Evolutionary conservation across 2,888 invertebrate genomes (phyloP).

Genomic region (Sepiola atlantica): DNA sequence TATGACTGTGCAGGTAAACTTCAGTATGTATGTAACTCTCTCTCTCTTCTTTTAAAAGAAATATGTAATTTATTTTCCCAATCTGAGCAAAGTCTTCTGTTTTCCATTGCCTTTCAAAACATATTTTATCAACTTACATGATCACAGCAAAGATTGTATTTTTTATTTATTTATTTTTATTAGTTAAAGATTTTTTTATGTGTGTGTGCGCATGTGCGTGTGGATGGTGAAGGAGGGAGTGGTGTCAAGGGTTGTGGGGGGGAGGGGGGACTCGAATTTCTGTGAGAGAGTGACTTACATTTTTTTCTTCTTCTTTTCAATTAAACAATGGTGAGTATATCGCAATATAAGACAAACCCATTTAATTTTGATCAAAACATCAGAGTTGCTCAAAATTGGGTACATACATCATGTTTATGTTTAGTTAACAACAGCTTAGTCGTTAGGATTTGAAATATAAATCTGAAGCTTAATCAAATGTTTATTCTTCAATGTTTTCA

Average conservation of each 20-base stretch:
- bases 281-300: not conserved
- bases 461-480: not conserved
- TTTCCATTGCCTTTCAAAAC: not conserved
- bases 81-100: not conserved
- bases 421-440: not conserved
- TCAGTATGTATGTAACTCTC: not conserved
- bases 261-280: not conserved
- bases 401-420: not conserved
- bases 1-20: not conserved
- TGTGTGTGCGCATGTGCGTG: not conserved
- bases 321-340: not conserved
- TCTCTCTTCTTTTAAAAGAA: not conserved
- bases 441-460: not conserved
- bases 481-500: not conserved
- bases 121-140: not conserved
- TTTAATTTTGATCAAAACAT: not conserved
- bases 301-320: conserved; percentile 32
- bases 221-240: not conserved
- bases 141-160: conserved; percentile 42
- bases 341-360: not conserved
- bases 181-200: conserved; percentile 16
- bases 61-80: not conserved
- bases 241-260: too few species aligned
- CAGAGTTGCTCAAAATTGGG: not conserved
- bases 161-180: conserved; percentile 33